Conservation (phyloP, 30 jellyfish, hydroid and myxozoan genomes). For the Hydractinia echinata region DNA sequence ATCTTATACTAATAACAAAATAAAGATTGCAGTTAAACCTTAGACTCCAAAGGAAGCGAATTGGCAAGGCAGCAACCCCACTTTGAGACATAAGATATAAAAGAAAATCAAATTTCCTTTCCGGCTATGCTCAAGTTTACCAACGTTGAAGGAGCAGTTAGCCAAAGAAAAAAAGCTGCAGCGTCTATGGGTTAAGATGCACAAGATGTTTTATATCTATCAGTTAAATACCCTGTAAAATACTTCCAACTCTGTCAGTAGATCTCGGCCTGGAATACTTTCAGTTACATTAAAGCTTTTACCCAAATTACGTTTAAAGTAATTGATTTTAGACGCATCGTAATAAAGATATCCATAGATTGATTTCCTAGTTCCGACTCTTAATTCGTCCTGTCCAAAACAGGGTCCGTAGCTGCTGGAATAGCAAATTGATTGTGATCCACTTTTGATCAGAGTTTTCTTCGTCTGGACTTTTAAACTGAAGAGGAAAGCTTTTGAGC, state of each 20-base stretch:
- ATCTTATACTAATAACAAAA: too few relatives aligned
- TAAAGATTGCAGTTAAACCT: too few relatives aligned
- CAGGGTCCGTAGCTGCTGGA: not conserved
- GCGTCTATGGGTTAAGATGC: too few relatives aligned
- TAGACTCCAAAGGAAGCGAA: too few relatives aligned
- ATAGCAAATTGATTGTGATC: not conserved
- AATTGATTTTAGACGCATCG: not conserved
- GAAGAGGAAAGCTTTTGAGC: not conserved
- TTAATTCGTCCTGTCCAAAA: not conserved
- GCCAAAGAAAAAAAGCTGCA: too few relatives aligned
- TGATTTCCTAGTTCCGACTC: not conserved
- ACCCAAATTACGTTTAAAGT: constrained; percentile 3
- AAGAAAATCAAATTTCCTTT: too few relatives aligned
- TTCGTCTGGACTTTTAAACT: not conserved
- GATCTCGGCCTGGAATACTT: not conserved
- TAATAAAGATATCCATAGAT: not conserved
- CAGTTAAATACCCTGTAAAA: not conserved
- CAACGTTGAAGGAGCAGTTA: too few relatives aligned
- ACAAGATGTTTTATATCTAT: too few relatives aligned
- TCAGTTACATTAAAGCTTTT: not conserved
- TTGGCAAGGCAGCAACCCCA: too few relatives aligned
- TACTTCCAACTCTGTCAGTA: not conserved
- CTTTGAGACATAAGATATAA: too few relatives aligned
- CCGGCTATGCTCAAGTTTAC: too few relatives aligned
- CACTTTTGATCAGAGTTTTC: not conserved